Percentiles rank a stretch among this genome's conserved stretches.
Evolutionary conservation across 2,113 vertebrate species (phyloP).

Genomic region (Chaetops frenatus): DNA sequence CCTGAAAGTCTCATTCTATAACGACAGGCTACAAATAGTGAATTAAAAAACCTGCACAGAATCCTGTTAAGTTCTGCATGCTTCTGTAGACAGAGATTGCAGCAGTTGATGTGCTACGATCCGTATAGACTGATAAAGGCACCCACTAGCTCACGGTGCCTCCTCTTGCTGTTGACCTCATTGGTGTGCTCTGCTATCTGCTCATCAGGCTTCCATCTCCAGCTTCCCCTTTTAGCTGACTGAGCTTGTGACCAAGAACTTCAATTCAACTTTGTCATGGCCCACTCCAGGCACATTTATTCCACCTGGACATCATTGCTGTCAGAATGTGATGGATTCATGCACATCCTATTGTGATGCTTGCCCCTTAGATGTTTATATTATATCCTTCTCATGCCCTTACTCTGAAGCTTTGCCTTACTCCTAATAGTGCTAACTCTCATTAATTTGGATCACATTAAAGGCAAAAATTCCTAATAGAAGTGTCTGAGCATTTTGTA

Average conservation of each 20-base stretch:
- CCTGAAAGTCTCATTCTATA: background rate
- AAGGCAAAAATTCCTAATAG: background rate
- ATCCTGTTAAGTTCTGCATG: background rate
- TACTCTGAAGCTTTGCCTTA: background rate
- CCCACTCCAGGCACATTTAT: background rate
- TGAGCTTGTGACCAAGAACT: background rate
- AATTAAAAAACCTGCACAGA: accelerated
- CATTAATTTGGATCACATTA: background rate
- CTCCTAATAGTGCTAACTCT: background rate
- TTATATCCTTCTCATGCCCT: background rate
- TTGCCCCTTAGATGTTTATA: background rate
- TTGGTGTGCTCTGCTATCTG: background rate
- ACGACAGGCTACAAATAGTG: background rate
- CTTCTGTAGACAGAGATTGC: background rate
- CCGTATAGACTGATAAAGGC: background rate
- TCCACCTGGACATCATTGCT: background rate
- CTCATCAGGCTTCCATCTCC: background rate
- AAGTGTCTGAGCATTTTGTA: background rate
- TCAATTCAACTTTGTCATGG: background rate
- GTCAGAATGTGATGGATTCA: background rate
- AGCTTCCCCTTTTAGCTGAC: background rate
- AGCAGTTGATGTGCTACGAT: background rate
- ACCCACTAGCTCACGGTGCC: background rate
- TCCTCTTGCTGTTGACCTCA: background rate
- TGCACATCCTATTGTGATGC: background rate